These are phyloP conservation scores for Marmota flaviventris DNA, from an alignment of 2,113 vertebrate genomes.

Conservation along the genomic window DNA sequence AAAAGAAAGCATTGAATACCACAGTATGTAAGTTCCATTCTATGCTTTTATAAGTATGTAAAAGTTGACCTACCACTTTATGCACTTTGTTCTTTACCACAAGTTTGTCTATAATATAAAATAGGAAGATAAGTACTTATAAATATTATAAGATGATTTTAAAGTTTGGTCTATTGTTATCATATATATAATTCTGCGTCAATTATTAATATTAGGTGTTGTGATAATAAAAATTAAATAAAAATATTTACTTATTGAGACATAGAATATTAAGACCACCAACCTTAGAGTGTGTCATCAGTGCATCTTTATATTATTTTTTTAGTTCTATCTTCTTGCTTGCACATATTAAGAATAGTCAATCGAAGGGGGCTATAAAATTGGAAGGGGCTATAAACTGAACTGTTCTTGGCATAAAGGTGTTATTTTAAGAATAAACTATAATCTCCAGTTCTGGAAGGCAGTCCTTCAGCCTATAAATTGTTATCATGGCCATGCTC, in stretches of 20 bases:
- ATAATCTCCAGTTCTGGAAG: constrained; percentile 13
- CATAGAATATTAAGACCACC: not conserved
- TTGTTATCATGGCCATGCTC: not conserved
- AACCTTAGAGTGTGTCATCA: constrained; percentile 32
- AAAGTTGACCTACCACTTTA: not conserved
- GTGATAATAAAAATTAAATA: constrained; percentile 9
- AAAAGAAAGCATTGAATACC: constrained; percentile 90
- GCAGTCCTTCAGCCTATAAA: not conserved
- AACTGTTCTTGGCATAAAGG: not conserved
- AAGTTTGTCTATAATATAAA: not conserved
- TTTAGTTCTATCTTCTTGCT: constrained; percentile 48
- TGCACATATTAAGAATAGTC: not conserved
- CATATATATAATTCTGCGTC: not conserved
- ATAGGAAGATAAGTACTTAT: not conserved
- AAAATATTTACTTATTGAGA: constrained; percentile 23
- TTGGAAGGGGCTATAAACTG: not conserved
- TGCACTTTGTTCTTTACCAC: not conserved
- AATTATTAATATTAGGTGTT: not conserved
- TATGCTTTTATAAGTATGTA: constrained; percentile 34
- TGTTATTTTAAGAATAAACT: constrained; percentile 39
- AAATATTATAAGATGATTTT: not conserved
- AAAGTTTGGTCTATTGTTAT: not conserved
- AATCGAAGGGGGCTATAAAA: not conserved
- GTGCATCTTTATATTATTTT: not conserved
- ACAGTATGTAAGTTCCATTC: constrained; percentile 90